Evolutionary conservation across 2,888 invertebrate genomes (phyloP).

Genomic region (Byasa hedistus): DNA sequence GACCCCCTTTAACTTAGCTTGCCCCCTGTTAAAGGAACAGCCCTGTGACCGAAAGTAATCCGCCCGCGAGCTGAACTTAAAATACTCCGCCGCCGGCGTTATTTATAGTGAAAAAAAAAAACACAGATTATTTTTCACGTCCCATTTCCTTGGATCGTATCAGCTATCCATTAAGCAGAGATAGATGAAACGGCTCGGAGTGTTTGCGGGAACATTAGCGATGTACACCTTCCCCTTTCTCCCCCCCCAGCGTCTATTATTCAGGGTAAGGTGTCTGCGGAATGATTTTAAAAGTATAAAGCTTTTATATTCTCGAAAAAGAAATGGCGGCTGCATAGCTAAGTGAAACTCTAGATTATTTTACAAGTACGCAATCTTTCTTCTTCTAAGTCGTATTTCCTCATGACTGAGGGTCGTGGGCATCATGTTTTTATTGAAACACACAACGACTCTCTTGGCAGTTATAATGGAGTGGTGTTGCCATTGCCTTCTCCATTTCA

Average conservation of each 20-base stretch:
- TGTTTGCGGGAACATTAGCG: conserved; percentile 11
- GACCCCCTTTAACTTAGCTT: too few species aligned
- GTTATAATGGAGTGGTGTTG: too few species aligned
- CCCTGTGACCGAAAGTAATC: too few species aligned
- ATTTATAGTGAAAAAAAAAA: neutral
- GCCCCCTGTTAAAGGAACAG: neutral
- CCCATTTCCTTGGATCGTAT: conserved; percentile 8
- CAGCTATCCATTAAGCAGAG: conserved; percentile 15
- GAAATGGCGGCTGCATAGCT: neutral
- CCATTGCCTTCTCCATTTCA: too few species aligned
- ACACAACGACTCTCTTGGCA: too few species aligned
- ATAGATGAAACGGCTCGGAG: conserved; percentile 8
- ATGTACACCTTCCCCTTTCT: conserved; percentile 9
- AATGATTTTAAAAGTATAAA: conserved; percentile 5
- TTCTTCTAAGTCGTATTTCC: too few species aligned
- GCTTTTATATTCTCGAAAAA: neutral
- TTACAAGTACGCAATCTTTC: too few species aligned
- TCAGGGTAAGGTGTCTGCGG: neutral
- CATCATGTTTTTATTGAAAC: too few species aligned
- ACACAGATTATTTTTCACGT: conserved; percentile 6
- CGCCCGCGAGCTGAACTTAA: too few species aligned
- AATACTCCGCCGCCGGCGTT: neutral
- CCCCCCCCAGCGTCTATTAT: conserved; percentile 9
- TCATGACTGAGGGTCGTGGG: too few species aligned
- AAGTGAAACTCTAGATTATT: too few species aligned